These are phyloP conservation scores for Bombylius discolor DNA, from an alignment of 2,888 invertebrate species.

Conservation along the genomic window DNA sequence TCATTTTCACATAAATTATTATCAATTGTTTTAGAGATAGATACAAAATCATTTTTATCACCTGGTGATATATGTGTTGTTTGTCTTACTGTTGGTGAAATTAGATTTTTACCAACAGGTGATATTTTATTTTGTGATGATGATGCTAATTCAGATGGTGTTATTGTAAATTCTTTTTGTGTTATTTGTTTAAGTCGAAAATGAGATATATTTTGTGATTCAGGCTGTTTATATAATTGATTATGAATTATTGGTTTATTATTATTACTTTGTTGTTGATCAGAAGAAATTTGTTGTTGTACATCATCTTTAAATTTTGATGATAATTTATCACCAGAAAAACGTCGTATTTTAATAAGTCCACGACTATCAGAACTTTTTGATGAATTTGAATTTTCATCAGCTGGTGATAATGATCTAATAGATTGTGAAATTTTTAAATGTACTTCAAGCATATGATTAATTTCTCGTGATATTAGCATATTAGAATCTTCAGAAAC, in stretches of 20 bases:
- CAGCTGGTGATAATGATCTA: neutral
- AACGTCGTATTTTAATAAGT: constrained; percentile 33
- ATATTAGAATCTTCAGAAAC: constrained; percentile 6
- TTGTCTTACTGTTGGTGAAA: no score
- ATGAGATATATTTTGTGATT: neutral
- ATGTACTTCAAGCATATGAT: constrained; percentile 24
- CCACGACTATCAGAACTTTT: constrained; percentile 29
- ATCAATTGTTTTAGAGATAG: no score
- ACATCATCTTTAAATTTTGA: neutral
- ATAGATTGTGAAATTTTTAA: neutral
- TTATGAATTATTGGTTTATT: neutral
- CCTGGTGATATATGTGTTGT: no score
- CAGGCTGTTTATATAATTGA: neutral
- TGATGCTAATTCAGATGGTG: no score
- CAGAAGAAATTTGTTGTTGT: no score
- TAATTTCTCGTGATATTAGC: constrained; percentile 19
- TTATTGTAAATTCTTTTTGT: no score
- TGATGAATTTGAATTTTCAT: constrained; percentile 1
- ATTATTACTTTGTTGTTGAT: neutral
- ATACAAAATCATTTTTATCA: no score
- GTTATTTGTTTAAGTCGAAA: neutral
- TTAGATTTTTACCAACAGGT: no score
- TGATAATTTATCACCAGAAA: constrained; percentile 23
- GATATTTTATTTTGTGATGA: no score
- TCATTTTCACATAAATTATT: no score